These are phyloP conservation scores for Chaetogeoica ovagalla DNA, from an alignment of 2,888 invertebrate genomes.

Conservation along the genomic window DNA sequence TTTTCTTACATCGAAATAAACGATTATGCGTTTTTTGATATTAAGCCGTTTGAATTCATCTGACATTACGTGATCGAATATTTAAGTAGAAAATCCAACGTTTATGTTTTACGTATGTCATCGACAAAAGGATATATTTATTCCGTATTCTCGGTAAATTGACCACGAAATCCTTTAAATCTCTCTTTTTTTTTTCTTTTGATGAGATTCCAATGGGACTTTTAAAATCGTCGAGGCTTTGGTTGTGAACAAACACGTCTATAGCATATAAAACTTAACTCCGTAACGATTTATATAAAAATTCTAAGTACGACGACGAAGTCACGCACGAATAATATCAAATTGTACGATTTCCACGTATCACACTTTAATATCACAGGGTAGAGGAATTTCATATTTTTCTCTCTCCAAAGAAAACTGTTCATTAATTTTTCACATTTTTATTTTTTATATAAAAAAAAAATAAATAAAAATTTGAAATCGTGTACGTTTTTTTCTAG, in stretches of 20 bases:
- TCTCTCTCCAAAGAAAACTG: not conserved
- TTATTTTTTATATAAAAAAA: too few species aligned
- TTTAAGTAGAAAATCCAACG: not conserved
- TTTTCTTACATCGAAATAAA: too few species aligned
- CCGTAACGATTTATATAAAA: conserved; percentile 4
- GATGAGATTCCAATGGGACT: conserved; percentile 3
- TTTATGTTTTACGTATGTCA: not conserved
- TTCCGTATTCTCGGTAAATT: conserved; percentile 14
- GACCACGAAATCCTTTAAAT: conserved; percentile 37
- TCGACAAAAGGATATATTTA: conserved; percentile 4
- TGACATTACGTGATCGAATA: too few species aligned
- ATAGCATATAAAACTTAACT: conserved; percentile 25
- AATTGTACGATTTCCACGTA: not conserved
- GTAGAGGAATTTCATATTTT: conserved; percentile 3
- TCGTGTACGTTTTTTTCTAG: too few species aligned
- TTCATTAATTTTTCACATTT: not conserved
- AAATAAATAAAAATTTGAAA: too few species aligned
- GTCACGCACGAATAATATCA: conserved; percentile 37
- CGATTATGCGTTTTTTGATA: too few species aligned
- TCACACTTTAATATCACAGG: conserved; percentile 1
- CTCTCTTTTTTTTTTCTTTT: not conserved
- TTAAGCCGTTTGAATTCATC: too few species aligned
- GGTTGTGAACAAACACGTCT: conserved; percentile 34
- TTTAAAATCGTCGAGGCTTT: conserved; percentile 20
- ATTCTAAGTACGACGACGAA: conserved; percentile 14